A percentile compares a stretch with the other conserved stretches of the same genome.
Conservation (phyloP, 1,140 invertebrate genomes). For the Neomicropteryx cornuta region DNA sequence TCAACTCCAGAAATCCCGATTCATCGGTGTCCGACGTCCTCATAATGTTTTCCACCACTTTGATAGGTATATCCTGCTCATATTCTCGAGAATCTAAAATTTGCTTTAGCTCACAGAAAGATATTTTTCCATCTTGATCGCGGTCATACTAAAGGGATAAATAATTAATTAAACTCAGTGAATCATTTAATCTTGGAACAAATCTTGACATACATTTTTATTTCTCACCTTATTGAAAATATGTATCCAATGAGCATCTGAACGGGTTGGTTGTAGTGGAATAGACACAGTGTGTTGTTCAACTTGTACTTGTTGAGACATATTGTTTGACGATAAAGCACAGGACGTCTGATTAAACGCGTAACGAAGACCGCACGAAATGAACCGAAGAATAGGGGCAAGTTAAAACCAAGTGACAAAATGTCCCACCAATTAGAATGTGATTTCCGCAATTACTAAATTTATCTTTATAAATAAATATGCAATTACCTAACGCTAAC, state of each 20-base stretch:
- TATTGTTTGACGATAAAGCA: conserved; percentile 15
- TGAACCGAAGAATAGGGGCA: too few relatives aligned
- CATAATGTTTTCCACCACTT: conserved; percentile 61
- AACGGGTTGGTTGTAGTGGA: conserved; percentile 31
- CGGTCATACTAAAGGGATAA: conserved; percentile 57
- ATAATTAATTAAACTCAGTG: conserved; percentile 18
- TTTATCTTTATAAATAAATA: too few relatives aligned
- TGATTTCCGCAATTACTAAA: too few relatives aligned
- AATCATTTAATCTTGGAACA: not conserved
- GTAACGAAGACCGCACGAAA: conserved; percentile 11
- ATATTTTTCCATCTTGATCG: conserved; percentile 63
- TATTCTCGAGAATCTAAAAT: conserved; percentile 51
- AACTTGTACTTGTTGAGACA: conserved; percentile 4
- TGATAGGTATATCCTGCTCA: conserved; percentile 58
- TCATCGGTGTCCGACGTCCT: conserved; percentile 56
- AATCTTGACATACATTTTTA: not conserved
- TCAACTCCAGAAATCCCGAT: conserved; percentile 61
- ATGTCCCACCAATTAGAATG: too few relatives aligned
- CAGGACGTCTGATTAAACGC: conserved; percentile 18
- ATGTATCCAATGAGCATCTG: conserved; percentile 32
- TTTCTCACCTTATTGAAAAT: conserved; percentile 33
- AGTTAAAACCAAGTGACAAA: too few relatives aligned
- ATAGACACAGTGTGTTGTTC: conserved; percentile 23
- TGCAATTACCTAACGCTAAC: too few relatives aligned
- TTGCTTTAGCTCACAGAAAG: conserved; percentile 53